phyloP scores from a whole-genome alignment of 2,797 vertebrate species.

The Coranthus polyacanthus region DNA sequence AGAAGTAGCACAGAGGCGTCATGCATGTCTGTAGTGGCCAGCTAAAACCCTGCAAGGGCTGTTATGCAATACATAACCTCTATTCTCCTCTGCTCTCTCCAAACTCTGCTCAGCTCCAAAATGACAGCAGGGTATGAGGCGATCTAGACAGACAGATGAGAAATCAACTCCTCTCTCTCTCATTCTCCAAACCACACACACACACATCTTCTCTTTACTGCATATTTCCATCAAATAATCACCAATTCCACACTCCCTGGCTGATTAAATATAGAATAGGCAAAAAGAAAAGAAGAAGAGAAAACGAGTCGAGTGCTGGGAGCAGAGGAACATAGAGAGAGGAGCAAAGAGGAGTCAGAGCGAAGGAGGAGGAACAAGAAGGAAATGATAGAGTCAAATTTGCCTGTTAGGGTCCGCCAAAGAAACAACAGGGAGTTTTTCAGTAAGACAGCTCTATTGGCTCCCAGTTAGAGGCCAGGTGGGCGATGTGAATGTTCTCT shows the following conservation, averaged over 20 bases:
- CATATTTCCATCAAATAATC: conserved; percentile 72
- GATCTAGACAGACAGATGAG: conserved; percentile 45
- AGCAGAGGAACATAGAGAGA: conserved; percentile 52
- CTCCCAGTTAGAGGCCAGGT: conserved; percentile 67
- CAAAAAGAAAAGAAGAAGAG: conserved; percentile 39
- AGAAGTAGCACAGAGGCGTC: conserved; percentile 27
- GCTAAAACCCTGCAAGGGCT: conserved; percentile 38
- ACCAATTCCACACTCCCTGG: conserved; percentile 64
- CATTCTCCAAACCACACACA: not conserved
- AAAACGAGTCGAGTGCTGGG: conserved; percentile 40
- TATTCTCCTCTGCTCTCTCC: conserved; percentile 43
- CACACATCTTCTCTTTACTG: conserved; percentile 20
- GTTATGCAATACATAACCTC: conserved; percentile 49
- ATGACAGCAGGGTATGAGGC: conserved; percentile 40
- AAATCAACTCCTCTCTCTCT: conserved; percentile 29
- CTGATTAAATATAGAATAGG: conserved; percentile 79
- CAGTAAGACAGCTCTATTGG: conserved; percentile 67
- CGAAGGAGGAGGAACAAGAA: conserved; percentile 60
- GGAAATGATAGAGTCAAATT: conserved; percentile 65
- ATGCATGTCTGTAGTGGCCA: conserved; percentile 30
- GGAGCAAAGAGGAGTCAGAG: conserved; percentile 46
- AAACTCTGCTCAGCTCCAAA: conserved; percentile 44
- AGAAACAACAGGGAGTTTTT: conserved; percentile 73
- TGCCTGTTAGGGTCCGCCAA: conserved; percentile 68
- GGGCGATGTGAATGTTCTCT: conserved; percentile 76